phyloP scores from a whole-genome alignment of 2,113 vertebrate species.

The Tetraodon nigroviridis region DNA sequence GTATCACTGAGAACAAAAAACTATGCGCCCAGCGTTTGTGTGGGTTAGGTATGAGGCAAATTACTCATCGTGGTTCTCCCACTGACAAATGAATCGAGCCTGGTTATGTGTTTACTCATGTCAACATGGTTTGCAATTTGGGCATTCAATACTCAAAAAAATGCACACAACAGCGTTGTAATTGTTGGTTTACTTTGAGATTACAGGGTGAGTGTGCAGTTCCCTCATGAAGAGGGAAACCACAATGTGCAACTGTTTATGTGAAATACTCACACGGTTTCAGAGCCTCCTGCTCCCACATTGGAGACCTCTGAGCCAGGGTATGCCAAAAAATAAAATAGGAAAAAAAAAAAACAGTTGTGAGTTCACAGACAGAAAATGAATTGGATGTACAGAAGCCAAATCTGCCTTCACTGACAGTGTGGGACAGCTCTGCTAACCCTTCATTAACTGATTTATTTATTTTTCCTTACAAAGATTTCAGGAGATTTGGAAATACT shows the following conservation, averaged over 20 bases:
- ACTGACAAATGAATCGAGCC: too few relatives aligned
- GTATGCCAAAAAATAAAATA: slow-evolving; percentile 30
- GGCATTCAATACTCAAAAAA: too few relatives aligned
- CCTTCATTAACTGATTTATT: not conserved
- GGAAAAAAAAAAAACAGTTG: slow-evolving; percentile 26
- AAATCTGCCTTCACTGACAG: slow-evolving; percentile 14
- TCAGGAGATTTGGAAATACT: not conserved
- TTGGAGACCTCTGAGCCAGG: slow-evolving; percentile 16
- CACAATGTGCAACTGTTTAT: slow-evolving; percentile 23
- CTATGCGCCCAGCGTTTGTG: slow-evolving; percentile 24
- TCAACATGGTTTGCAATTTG: too few relatives aligned
- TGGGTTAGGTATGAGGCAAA: slow-evolving; percentile 9
- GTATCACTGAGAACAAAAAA: slow-evolving; percentile 2
- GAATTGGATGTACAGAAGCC: slow-evolving; percentile 17
- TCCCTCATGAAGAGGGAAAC: slow-evolving; percentile 24
- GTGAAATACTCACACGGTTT: slow-evolving; percentile 26
- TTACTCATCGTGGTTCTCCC: too few relatives aligned
- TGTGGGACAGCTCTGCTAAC: slow-evolving; percentile 6
- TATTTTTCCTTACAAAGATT: not conserved
- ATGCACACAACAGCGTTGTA: not conserved
- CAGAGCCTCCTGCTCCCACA: slow-evolving; percentile 26
- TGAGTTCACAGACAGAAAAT: slow-evolving; percentile 31
- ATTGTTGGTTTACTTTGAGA: not conserved
- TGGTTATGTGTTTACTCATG: too few relatives aligned
- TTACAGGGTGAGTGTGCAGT: not conserved